Evolutionary conservation across 1,140 invertebrate genomes (phyloP), one percentile per base, ranked within the genome.

Genomic region (Drosophila cardini): DNA sequence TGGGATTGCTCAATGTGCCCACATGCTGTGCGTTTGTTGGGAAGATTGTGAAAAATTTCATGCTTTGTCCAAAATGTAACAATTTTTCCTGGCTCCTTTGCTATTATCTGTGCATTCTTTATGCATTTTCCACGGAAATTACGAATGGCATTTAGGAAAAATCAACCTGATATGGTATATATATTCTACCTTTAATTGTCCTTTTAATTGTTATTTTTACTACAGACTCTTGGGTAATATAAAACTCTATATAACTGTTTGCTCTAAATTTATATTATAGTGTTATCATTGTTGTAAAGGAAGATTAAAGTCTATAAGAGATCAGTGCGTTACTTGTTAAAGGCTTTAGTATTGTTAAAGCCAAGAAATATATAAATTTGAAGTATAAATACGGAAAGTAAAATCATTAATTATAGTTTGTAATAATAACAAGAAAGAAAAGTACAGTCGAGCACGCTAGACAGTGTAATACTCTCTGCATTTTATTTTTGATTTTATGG

Each of bases 81-180:
- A 63, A 65, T 68, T 82, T 26, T 26, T 60, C 64, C 80, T 62
- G 65, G 81, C 52, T 78, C 32, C 48, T 52, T 21, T 30, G 7
- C 30, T 64, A 80, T 80, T 86, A 64, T 63, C 65, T 38, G n/a
- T 9, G 40, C 42, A 64, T 48, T 64, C 65, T 80, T 78, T 70
- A 64, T 78, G 48, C 62, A 73, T 65, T 74, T 86, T 86, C 75
- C 83, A 86, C 68, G 72, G 83, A 86, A 86, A 86, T 79, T 86
- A 81, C 72, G 48, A 53, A 58, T 61, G 48, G 58, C 57, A 78
- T 62, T 78, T 72, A 57, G 50, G 73, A 56, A 38, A 64, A 68
- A 68, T 71, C 67, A 75, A 67, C 71, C 71, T 46, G 60, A 55
- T 74, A 48, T 30, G 26, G n/a, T n/a, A 65, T 57, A 43, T 38